Percentiles rank a stretch among this genome's conserved stretches.
Conservation (phyloP, 2,888 invertebrate genomes). For the Watsonalla cultraria region DNA sequence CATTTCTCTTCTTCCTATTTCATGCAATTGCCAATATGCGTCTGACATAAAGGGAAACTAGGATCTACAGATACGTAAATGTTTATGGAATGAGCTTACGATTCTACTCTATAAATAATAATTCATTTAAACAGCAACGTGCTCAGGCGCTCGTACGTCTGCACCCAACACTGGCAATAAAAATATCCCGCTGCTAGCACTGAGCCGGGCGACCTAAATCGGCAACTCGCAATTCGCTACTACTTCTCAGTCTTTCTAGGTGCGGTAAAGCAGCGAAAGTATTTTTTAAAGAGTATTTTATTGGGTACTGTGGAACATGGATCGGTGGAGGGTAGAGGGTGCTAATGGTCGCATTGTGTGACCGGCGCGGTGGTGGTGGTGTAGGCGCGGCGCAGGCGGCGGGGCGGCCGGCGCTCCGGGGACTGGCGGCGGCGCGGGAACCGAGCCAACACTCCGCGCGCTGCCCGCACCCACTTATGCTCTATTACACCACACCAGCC, state of each 20-base stretch:
- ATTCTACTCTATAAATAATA: slow-evolving; percentile 68
- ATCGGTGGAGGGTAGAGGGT: background rate
- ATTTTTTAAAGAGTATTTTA: slow-evolving; percentile 17
- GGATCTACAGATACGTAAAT: slow-evolving; percentile 40
- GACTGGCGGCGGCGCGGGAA: slow-evolving; percentile 67
- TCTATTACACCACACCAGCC: slow-evolving; percentile 57
- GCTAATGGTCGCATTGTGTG: slow-evolving; percentile 13
- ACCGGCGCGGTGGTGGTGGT: slow-evolving; percentile 1
- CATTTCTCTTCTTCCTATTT: slow-evolving; percentile 27
- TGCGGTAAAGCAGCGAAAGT: slow-evolving; percentile 19
- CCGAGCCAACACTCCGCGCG: slow-evolving; percentile 51
- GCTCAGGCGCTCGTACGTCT: slow-evolving; percentile 63
- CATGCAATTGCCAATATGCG: slow-evolving; percentile 17
- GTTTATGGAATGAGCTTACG: slow-evolving; percentile 73
- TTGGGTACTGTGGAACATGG: slow-evolving; percentile 1
- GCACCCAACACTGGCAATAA: slow-evolving; percentile 71
- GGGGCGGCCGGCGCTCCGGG: slow-evolving; percentile 56
- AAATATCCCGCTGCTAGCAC: slow-evolving; percentile 74
- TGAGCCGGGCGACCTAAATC: slow-evolving; percentile 77
- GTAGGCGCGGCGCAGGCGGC: slow-evolving; percentile 53
- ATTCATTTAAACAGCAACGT: slow-evolving; percentile 61
- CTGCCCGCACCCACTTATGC: slow-evolving; percentile 55
- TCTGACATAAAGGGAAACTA: slow-evolving; percentile 25
- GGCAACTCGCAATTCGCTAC: slow-evolving; percentile 48
- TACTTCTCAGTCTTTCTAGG: slow-evolving; percentile 41